Percentiles rank a stretch among this genome's conserved stretches.
phyloP scores from a whole-genome alignment of 2,113 vertebrate genomes.

The Brachypteracias leptosomus region DNA sequence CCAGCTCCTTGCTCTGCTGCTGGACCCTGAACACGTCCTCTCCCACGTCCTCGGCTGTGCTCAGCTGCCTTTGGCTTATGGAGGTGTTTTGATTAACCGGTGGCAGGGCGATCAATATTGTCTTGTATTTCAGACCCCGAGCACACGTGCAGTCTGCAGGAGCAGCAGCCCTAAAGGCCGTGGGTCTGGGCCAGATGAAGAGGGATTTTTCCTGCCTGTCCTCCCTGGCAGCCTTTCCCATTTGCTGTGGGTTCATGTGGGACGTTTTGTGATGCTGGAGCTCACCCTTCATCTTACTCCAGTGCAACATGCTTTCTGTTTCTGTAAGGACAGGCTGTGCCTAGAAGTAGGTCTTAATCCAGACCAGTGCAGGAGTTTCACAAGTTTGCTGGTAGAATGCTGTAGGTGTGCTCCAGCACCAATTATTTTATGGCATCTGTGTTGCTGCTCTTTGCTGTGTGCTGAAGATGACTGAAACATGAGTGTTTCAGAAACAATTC shows the following conservation, averaged over 20 bases:
- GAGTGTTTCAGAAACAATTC: background rate
- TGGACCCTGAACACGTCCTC: accelerated
- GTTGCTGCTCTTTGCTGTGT: background rate
- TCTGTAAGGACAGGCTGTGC: background rate
- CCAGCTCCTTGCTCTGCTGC: background rate
- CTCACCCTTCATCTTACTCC: background rate
- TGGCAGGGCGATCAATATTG: background rate
- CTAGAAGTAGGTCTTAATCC: background rate
- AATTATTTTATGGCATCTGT: background rate
- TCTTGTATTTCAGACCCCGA: background rate
- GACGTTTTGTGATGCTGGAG: background rate
- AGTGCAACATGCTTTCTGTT: background rate
- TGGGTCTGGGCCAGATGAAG: background rate
- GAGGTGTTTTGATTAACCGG: background rate
- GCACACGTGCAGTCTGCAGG: background rate
- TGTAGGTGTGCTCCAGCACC: background rate
- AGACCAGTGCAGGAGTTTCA: background rate
- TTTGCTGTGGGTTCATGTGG: background rate
- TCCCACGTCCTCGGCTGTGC: accelerated
- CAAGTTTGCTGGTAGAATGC: background rate
- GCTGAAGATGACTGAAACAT: background rate
- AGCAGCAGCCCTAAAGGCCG: accelerated
- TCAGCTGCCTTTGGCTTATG: accelerated
- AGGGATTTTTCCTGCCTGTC: background rate
- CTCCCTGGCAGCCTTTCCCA: background rate